These are phyloP conservation scores for Hemibagrus wyckioides DNA, from an alignment of 2,113 vertebrate genomes.

Conservation along the genomic window DNA sequence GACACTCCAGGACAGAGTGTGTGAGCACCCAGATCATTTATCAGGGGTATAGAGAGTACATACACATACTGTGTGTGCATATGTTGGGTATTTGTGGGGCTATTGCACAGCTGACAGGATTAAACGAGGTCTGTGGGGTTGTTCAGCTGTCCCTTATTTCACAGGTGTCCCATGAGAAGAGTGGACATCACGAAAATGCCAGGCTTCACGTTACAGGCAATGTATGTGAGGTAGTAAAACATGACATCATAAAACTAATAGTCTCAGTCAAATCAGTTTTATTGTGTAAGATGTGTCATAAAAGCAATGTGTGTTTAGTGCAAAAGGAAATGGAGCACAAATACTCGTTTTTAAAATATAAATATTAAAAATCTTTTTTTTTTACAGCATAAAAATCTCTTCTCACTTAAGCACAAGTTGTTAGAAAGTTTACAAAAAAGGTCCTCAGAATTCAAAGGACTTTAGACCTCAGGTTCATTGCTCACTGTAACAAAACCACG, in stretches of 20 bases:
- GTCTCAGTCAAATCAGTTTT: not conserved
- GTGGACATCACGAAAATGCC: conserved; percentile 35
- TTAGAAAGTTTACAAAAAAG: conserved; percentile 77
- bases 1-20: not conserved
- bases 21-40: conserved; percentile 53
- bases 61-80: conserved; percentile 43
- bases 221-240: conserved; percentile 10
- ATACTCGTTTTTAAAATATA: conserved; percentile 65
- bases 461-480: conserved; percentile 56
- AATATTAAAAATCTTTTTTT: conserved; percentile 78
- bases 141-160: conserved; percentile 69
- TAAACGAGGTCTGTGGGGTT: conserved; percentile 40
- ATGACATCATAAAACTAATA: not conserved
- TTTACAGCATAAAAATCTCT: conserved; percentile 81
- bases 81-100: conserved; percentile 13
- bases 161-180: conserved; percentile 64
- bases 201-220: not conserved
- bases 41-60: conserved; percentile 47
- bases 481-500: conserved; percentile 68
- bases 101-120: conserved; percentile 51
- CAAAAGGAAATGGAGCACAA: conserved; percentile 61
- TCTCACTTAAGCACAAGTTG: conserved; percentile 65
- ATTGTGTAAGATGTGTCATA: conserved; percentile 35
- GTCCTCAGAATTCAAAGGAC: conserved; percentile 38
- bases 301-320: not conserved